Conservation (phyloP, 2,113 vertebrate species). For the Xiphophorus couchianus region DNA sequence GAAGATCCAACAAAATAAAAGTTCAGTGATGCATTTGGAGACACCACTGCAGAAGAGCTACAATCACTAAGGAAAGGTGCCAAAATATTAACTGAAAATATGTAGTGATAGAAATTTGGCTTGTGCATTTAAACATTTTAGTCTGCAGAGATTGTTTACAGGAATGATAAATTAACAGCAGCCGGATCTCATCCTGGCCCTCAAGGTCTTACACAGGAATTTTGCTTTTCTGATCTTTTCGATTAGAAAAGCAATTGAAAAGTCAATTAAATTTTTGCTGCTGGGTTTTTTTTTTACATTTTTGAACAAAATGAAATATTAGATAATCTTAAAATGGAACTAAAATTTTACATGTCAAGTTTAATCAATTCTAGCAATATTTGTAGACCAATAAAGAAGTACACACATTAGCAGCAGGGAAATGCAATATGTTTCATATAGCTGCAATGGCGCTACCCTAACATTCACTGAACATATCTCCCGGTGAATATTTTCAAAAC, state of each 20-base stretch:
- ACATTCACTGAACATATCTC: too few species aligned
- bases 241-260: constrained; percentile 13
- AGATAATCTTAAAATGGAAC: constrained; percentile 3
- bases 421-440: too few species aligned
- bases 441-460: too few species aligned
- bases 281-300: constrained; percentile 33
- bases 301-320: not conserved
- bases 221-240: constrained; percentile 28
- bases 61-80: constrained; percentile 42
- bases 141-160: constrained; percentile 25
- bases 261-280: constrained; percentile 1
- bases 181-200: constrained; percentile 24
- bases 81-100: constrained; percentile 27
- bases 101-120: constrained; percentile 51
- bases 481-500: too few species aligned
- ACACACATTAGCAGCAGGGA: too few species aligned
- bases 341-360: constrained; percentile 8
- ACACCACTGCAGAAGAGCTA: not conserved
- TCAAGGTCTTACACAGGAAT: constrained; percentile 22
- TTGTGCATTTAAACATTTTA: constrained; percentile 45
- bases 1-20: constrained; percentile 51
- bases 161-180: constrained; percentile 30
- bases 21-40: constrained; percentile 31
- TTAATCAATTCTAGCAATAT: constrained; percentile 20
- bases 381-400: constrained; percentile 5